Base-by-base conservation (phyloP, 2,113 vertebrate genomes). In the Lamprotornis superbus region DNA sequence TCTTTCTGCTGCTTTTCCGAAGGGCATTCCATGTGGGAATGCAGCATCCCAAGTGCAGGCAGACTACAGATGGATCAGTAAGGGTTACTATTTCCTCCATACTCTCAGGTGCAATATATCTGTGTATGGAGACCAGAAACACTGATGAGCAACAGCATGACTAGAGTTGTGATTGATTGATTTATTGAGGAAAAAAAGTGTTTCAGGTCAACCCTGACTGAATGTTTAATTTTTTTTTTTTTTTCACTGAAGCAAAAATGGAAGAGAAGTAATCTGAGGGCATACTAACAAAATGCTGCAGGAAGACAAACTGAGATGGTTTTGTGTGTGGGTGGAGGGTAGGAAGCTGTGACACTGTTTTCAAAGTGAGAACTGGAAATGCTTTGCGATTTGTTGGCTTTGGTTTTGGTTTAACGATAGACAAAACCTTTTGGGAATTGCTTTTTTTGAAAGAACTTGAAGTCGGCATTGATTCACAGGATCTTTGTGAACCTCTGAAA, bases 351-450 rank as follows among this genome's bases (percentile, higher is more conserved):
- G 86, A 90, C 63, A 74, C 67, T 85, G 55, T 90, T 93, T 92
- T 74, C 60, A 31, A 90, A 83, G 75, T 74, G 40, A 92, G 83
- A 96, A 90, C 88, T 93, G 85, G 37, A 93, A 94, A 69, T 65
- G 42, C 46, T 68, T 85, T 83, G 53, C 90, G 22, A 87, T 81
- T 59, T 63, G 11, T 85, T 93, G 44, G 75, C 82, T 70, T 92
- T 78, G 46, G 39, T 25, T 93, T 85, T 83, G 44, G 44, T 84
- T 68, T 83, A 86, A 63, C 44, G 64, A 63, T 64, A 89, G 60
- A 81, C 2, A 8, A 88, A 94, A 83, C 28, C n/a, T 80, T 88
- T 74, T 7, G 40, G 37, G 63, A 83, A 55, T 47, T 90, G 53
- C 30, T 74, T 63, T 86, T 21, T 57, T 79, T 65, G 55, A 55